Conservation (phyloP, 1,140 invertebrate species). For the Spodoptera frugiperda region DNA sequence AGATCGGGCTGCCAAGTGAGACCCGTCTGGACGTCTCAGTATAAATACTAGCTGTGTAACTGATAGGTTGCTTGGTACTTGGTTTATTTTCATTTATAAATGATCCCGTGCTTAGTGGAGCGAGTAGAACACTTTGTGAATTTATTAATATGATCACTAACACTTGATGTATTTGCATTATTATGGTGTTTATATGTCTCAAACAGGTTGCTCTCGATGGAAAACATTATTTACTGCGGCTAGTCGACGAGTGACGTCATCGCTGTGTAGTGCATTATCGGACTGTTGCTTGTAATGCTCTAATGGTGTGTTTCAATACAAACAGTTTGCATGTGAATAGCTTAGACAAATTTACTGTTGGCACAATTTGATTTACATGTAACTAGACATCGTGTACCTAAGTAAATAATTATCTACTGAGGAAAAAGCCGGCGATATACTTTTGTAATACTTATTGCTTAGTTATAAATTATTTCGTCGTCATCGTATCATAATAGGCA, state of each 20-base stretch:
- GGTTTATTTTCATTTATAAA: background rate
- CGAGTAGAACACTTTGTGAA: background rate
- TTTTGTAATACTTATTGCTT: too few relatives aligned
- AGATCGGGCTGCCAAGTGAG: too few relatives aligned
- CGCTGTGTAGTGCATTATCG: background rate
- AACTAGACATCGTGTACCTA: too few relatives aligned
- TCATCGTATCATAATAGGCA: too few relatives aligned
- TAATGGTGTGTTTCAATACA: conserved; percentile 9
- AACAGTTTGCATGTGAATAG: background rate
- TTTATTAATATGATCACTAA: background rate
- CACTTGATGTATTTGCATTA: background rate
- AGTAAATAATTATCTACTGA: too few relatives aligned
- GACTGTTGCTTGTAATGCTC: conserved; percentile 22
- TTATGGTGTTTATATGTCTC: conserved; percentile 4
- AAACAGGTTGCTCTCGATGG: background rate
- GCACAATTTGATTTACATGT: too few relatives aligned
- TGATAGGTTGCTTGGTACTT: background rate
- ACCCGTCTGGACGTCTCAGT: too few relatives aligned
- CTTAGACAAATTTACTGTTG: too few relatives aligned
- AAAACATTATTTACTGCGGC: conserved; percentile 15
- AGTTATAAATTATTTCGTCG: too few relatives aligned
- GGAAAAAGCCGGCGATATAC: too few relatives aligned
- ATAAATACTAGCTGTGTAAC: background rate
- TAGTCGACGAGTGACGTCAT: background rate
- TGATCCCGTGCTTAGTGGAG: background rate